phyloP scores from a whole-genome alignment of 2,797 vertebrate genomes.

The Acropternis orthonyx region DNA sequence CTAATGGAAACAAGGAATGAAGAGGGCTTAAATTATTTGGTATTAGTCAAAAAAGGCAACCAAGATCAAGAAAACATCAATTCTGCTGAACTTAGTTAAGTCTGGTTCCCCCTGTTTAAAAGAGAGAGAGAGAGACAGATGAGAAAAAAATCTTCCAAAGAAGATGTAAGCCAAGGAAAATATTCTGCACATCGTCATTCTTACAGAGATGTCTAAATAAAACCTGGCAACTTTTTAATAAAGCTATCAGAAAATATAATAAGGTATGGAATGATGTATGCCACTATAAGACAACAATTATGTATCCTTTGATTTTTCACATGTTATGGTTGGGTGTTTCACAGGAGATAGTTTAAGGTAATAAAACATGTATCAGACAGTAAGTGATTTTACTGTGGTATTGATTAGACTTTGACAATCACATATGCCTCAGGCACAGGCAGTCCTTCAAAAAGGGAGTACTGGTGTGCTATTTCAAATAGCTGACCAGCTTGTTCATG shows the following conservation, averaged over 20 bases:
- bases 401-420: background rate
- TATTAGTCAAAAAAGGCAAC: slow-evolving; percentile 63
- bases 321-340: background rate
- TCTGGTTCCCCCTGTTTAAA: background rate
- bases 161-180: slow-evolving; percentile 43
- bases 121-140: background rate
- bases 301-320: background rate
- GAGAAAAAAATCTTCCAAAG: slow-evolving; percentile 34
- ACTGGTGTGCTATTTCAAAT: background rate
- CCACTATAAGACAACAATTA: background rate
- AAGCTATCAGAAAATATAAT: background rate
- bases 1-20: slow-evolving; percentile 70
- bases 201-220: background rate
- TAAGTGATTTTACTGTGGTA: background rate
- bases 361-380: background rate
- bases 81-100: slow-evolving; percentile 28
- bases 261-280: background rate
- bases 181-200: background rate
- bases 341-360: background rate
- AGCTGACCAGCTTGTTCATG: accelerated
- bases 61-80: background rate
- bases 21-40: slow-evolving; percentile 79
- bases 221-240: accelerated
- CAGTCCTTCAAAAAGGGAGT: background rate
- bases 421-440: background rate